A percentile compares a stretch with the other conserved stretches of the same genome.
Conservation (phyloP, 2,888 invertebrate genomes). For the Drosophila suboccidentalis region DNA sequence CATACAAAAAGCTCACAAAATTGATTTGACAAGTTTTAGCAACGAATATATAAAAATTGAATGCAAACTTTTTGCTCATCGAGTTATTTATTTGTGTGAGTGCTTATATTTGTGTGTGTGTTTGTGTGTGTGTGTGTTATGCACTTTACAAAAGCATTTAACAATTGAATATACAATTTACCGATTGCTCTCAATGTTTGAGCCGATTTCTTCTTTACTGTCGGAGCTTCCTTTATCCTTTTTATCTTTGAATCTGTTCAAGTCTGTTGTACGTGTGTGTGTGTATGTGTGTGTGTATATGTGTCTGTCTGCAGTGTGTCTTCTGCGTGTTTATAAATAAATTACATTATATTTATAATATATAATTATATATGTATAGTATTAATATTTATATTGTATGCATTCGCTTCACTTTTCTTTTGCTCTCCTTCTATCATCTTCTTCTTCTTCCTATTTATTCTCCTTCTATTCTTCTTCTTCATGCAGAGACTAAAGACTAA, state of each 20-base stretch:
- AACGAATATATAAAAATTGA: conserved; percentile 26
- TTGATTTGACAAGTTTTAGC: conserved; percentile 20
- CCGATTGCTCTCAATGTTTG: conserved; percentile 39
- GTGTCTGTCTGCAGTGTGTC: conserved; percentile 41
- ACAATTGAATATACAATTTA: conserved; percentile 60
- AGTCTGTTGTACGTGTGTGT: conserved; percentile 3
- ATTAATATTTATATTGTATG: conserved; percentile 69
- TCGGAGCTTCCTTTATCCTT: conserved; percentile 20
- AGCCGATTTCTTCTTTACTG: conserved; percentile 28
- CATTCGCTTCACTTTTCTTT: conserved; percentile 48
- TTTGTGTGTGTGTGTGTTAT: conserved; percentile 28
- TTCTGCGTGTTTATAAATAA: conserved; percentile 69
- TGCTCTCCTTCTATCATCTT: conserved; percentile 25
- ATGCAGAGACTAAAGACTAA: conserved; percentile 60
- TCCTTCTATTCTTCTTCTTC: conserved; percentile 28
- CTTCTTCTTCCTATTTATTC: conserved; percentile 1
- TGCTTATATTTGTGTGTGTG: conserved; percentile 5
- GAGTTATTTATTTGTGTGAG: conserved; percentile 13
- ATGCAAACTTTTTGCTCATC: conserved; percentile 25
- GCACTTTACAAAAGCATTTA: conserved; percentile 61
- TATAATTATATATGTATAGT: conserved; percentile 41
- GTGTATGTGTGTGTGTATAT: conserved; percentile 2
- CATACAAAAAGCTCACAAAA: conserved; percentile 13
- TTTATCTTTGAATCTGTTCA: conserved; percentile 13
- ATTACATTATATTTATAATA: conserved; percentile 74